These are phyloP conservation scores for Tridacna crocea DNA, from an alignment of 2,888 invertebrate genomes.

Conservation along the genomic window DNA sequence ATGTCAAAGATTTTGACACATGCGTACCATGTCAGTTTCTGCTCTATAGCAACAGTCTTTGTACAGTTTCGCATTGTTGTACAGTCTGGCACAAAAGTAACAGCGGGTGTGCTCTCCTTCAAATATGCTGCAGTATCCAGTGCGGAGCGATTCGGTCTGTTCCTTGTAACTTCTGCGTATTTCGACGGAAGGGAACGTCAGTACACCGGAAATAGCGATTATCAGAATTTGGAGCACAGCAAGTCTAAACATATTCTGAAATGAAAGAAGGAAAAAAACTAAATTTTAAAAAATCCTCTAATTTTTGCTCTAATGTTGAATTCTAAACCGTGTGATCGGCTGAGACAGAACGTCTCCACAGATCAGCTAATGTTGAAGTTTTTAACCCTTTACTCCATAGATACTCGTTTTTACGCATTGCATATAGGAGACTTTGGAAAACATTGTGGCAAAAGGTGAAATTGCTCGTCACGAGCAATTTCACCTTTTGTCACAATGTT, in stretches of 20 bases:
- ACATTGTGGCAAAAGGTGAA: too few species aligned
- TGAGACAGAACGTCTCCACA: background rate
- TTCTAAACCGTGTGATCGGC: background rate
- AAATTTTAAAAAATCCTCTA: too few species aligned
- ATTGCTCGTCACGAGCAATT: too few species aligned
- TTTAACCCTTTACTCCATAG: too few species aligned
- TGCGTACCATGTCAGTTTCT: constrained; percentile 23
- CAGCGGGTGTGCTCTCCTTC: constrained; percentile 52
- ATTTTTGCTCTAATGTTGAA: too few species aligned
- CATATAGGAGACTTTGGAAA: too few species aligned
- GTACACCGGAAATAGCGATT: constrained; percentile 44
- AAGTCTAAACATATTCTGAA: constrained; percentile 53
- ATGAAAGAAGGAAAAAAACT: constrained; percentile 8
- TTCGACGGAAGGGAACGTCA: constrained; percentile 50
- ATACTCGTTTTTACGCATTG: too few species aligned
- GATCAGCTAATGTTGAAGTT: too few species aligned
- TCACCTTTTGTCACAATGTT: too few species aligned
- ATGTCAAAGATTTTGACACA: constrained; percentile 32
- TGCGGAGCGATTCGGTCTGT: constrained; percentile 52
- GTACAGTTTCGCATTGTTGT: constrained; percentile 47
- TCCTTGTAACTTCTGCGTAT: constrained; percentile 56
- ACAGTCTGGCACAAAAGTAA: constrained; percentile 57
- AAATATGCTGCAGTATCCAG: constrained; percentile 45
- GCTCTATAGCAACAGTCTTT: constrained; percentile 51
- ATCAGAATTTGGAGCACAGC: constrained; percentile 42